Base-by-base conservation (phyloP, 2,113 vertebrate genomes). In the Trematocara variabile region DNA sequence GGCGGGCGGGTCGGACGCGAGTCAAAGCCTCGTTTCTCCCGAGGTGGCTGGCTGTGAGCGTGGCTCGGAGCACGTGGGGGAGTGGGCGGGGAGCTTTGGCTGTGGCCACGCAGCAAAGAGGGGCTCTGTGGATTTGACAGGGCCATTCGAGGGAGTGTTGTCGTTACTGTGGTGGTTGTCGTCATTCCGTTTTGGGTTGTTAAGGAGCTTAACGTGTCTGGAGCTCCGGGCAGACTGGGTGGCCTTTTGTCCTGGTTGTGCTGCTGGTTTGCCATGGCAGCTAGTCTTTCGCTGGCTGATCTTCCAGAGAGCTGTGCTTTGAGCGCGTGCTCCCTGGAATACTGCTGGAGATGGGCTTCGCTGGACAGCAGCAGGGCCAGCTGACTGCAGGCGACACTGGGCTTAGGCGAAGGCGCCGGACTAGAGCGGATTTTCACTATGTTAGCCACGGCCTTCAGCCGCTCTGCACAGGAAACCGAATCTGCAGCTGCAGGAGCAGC, bases 311-410 rank as follows among this genome's bases (percentile, higher is more conserved):
- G 97, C 95, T 98, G 98, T 91, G 98, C 97, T 96, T 99, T 99
- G 86, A 99, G 94, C 75, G 98, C 97, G 16, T 99, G 99, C 94
- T 99, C 99, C 91, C 98, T 96, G 75, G 98, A 99, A 93, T 99
- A 99, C 93, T 99, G 98, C 95, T 99, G 98, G 87, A 99, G 95
- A 93, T 99, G 98, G 79, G 98, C 98, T 93, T 99, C 99, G 7
- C 99, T 99, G n/a, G 99, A 99, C 50, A 99, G 97, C 48, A 99
- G 95, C 52, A 99, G 93, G 9, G 99, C 99, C 65, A 99, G 93
- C 52, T 99, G 99, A 94, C 99, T 99, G 91, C 99, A 99, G 6
- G 98, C 98, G 28, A 99, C 97, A 5, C 98, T 99, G 79, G 99
- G 99, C 89, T 99, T 99, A 4, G 99, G 99, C 0, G 98, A 99